Evolutionary conservation across 2,797 vertebrate species (phyloP).

Genomic region (Gymnopithys bicolor): DNA sequence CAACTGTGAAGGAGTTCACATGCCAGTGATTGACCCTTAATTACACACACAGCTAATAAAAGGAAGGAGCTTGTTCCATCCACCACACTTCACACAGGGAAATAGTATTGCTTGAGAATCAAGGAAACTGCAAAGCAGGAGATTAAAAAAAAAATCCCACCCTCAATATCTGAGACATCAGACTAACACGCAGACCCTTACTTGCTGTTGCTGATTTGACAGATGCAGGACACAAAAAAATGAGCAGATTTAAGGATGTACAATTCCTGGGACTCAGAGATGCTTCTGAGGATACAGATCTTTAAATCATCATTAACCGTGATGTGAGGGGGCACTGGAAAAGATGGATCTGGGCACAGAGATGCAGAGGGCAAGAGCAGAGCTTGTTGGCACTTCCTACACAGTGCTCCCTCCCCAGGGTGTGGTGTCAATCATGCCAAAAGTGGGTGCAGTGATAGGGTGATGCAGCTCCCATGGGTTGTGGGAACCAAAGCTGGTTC

Average conservation of each 20-base stretch:
- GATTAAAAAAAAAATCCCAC: background rate
- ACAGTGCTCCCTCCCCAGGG: fast-evolving
- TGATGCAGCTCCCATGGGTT: background rate
- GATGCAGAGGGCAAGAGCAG: background rate
- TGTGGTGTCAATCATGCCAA: background rate
- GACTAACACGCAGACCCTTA: background rate
- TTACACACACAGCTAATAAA: background rate
- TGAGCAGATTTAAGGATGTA: background rate
- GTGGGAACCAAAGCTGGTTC: background rate
- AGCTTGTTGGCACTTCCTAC: background rate
- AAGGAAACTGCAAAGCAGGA: background rate
- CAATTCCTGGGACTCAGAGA: background rate
- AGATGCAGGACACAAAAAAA: background rate
- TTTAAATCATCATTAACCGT: background rate
- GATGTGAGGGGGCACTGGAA: background rate
- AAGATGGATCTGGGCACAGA: background rate
- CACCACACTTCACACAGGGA: background rate
- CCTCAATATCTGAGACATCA: background rate
- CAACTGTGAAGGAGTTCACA: background rate
- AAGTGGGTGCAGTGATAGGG: background rate
- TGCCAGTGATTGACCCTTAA: background rate
- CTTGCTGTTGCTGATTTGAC: background rate
- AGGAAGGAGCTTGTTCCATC: background rate
- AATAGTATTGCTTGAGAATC: background rate
- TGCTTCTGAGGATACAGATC: background rate